Base-by-base conservation (phyloP, 2,113 vertebrate genomes). In the Girardinichthys multiradiatus region DNA sequence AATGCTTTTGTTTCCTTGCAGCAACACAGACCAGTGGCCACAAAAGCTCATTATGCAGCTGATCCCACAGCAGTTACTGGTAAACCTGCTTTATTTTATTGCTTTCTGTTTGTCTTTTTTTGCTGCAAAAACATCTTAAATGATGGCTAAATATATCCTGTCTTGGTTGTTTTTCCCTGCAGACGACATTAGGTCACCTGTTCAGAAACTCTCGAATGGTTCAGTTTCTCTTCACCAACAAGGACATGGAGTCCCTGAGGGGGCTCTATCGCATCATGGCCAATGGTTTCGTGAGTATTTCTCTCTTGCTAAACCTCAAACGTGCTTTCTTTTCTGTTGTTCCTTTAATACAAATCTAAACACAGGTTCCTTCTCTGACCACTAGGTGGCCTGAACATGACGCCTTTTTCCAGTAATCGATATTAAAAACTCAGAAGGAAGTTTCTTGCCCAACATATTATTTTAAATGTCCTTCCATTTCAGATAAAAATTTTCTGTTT, bases 21-120 rank as follows among this genome's bases (percentile, higher is more conserved):
- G 97, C 77, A 98, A 97, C 86, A 95, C 97, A 0, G 97, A 98
- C 71, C 96, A 97, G 86, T 98, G 97, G 97, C 97, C 97, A 0
- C 96, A 97, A 90, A 98, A 98, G 74, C 93, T 98, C 51, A 97
- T 98, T 83, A 98, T 98, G 97, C 97, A 98, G 91, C 93, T 98
- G 33, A 98, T 98, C 84, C 97, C 97, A 0, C 97, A 98, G 75
- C 96, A 96, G 83, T 89, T 98, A 58, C 82, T 98, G 93, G 97
- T 98, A 89, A 91, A 93, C 61, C 2, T 0, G 54, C 45, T 24
- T 15, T 15, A 8, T 57, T 11, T 10, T 0, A 24, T 7, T 5
- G 27, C 6, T 4, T 15, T 45, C 42, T 64, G 13, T 76, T 48
- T 8, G 12, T 15, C 17, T 5, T 60, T 37, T 30, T 72, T 0